Evolutionary conservation across 1,140 invertebrate species (phyloP).

Genomic region (Bombus huntii): DNA sequence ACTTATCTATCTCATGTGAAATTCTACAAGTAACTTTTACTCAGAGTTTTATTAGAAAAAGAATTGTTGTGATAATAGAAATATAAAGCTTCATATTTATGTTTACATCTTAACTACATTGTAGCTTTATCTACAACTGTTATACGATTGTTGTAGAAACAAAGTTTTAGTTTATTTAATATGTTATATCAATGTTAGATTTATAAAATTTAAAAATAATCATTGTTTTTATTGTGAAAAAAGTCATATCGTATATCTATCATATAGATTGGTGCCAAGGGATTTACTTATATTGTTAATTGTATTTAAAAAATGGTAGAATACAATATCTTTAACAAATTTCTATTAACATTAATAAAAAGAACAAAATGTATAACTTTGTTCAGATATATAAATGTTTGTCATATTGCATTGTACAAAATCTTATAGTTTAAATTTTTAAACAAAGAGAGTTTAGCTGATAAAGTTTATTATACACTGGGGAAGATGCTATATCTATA

Average conservation of each 20-base stretch:
- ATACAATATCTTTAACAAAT: not conserved
- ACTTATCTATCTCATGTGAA: slow-evolving; percentile 7
- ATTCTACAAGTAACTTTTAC: slow-evolving; percentile 42
- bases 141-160: slow-evolving; percentile 8
- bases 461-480: not conserved
- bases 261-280: not conserved
- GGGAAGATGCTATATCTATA: not conserved
- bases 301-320: not conserved
- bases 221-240: not conserved
- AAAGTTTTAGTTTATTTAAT: slow-evolving; percentile 7
- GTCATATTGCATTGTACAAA: not conserved
- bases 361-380: not conserved
- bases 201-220: slow-evolving; percentile 3
- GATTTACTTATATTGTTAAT: not conserved
- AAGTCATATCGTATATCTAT: not conserved
- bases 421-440: not conserved
- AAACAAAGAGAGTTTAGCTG: not conserved
- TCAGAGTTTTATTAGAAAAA: slow-evolving; percentile 21
- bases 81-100: slow-evolving; percentile 22
- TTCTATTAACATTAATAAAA: not conserved
- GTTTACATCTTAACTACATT: slow-evolving; percentile 5
- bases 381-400: not conserved
- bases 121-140: not conserved
- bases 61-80: slow-evolving; percentile 34
- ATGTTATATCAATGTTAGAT: slow-evolving; percentile 13